Evolutionary conservation across 30 jellyfish, hydroid and myxozoan species (phyloP).

Genomic region (Euphysa ruthae): DNA sequence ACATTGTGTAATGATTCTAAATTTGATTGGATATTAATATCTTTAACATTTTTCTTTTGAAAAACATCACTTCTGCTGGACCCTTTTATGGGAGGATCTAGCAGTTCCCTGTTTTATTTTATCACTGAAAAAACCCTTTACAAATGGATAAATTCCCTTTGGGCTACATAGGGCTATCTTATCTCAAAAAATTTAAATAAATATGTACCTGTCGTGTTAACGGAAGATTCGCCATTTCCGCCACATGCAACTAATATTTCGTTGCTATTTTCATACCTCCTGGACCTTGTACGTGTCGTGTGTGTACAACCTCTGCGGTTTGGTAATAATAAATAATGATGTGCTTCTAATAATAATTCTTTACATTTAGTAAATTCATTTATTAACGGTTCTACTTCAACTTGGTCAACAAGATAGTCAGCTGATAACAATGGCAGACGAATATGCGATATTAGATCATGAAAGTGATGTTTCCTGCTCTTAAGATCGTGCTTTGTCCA

Average conservation of each 20-base stretch:
- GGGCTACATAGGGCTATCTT: too few relatives aligned
- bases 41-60: too few relatives aligned
- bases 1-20: too few relatives aligned
- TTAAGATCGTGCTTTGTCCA: constrained; percentile 76
- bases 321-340: constrained; percentile 81
- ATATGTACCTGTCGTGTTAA: constrained; percentile 70
- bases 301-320: constrained; percentile 80
- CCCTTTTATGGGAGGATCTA: too few relatives aligned
- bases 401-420: constrained; percentile 91
- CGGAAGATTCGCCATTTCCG: constrained; percentile 94
- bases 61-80: too few relatives aligned
- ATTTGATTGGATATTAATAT: too few relatives aligned
- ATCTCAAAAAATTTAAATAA: too few relatives aligned
- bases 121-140: too few relatives aligned
- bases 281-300: constrained; percentile 83
- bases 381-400: constrained; percentile 80
- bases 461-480: constrained; percentile 45
- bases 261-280: constrained; percentile 88
- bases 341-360: constrained; percentile 85
- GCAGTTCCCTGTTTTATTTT: too few relatives aligned
- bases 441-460: constrained; percentile 71
- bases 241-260: constrained; percentile 95
- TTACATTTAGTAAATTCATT: constrained; percentile 78
- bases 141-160: too few relatives aligned
- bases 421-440: constrained; percentile 95